Evolutionary conservation across 2,888 invertebrate species (phyloP).

Genomic region (Perithous albicinctus): DNA sequence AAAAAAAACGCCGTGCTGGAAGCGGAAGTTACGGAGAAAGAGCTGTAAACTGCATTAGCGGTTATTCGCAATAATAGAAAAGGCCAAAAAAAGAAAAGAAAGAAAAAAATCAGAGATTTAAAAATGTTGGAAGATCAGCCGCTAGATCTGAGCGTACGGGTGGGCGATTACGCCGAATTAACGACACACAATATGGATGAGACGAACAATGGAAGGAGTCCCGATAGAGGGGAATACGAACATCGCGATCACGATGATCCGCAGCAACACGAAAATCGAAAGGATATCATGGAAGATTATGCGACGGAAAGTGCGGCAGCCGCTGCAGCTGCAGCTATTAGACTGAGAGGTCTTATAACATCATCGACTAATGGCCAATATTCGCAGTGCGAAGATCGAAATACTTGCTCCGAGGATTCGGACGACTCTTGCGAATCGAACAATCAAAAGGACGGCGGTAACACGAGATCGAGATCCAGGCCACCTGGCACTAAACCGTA

Average conservation of each 20-base stretch:
- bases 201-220: slow-evolving; percentile 80
- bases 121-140: slow-evolving; percentile 88
- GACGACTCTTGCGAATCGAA: slow-evolving; percentile 91
- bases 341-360: slow-evolving; percentile 72
- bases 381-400: slow-evolving; percentile 83
- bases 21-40: slow-evolving; percentile 68
- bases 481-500: slow-evolving; percentile 87
- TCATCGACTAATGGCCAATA: slow-evolving; percentile 81
- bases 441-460: slow-evolving; percentile 86
- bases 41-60: slow-evolving; percentile 10
- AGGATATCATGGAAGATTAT: slow-evolving; percentile 76
- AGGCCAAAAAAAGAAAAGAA: background rate
- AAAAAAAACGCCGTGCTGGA: slow-evolving; percentile 69
- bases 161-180: slow-evolving; percentile 82
- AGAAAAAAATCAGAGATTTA: too few species aligned
- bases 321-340: slow-evolving; percentile 80
- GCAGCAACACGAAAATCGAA: slow-evolving; percentile 47
- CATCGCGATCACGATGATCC: slow-evolving; percentile 46
- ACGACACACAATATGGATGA: slow-evolving; percentile 73
- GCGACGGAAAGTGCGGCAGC: slow-evolving; percentile 81
- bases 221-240: slow-evolving; percentile 79
- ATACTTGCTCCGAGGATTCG: slow-evolving; percentile 91
- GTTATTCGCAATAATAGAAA: slow-evolving; percentile 65
- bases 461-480: slow-evolving; percentile 85
- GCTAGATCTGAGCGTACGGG: slow-evolving; percentile 90